Percentiles rank a stretch among this genome's conserved stretches.
Conservation (phyloP, 2,113 vertebrate genomes). For the Carettochelys insculpta region DNA sequence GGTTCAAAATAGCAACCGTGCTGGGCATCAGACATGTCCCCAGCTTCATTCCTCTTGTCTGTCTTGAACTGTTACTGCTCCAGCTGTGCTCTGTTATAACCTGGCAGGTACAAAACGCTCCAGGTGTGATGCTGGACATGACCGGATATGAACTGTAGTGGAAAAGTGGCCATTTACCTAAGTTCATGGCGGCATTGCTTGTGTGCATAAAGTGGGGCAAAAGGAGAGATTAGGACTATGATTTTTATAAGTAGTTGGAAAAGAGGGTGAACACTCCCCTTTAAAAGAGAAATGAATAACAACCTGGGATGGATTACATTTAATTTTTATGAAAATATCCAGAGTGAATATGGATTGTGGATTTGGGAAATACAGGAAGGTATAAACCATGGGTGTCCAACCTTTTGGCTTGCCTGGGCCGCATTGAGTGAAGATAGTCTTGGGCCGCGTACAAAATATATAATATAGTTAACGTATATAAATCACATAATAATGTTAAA, state of each 20-base stretch:
- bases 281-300: not conserved
- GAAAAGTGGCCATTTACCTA: not conserved
- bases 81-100: no score
- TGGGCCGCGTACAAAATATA: no score
- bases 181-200: not conserved
- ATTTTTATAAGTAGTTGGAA: not conserved
- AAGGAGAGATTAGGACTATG: not conserved
- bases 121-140: not conserved
- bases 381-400: no score
- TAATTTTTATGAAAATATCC: not conserved
- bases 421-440: no score
- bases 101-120: not conserved
- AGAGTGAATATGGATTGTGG: not conserved
- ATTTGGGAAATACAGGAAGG: not conserved
- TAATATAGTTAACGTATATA: no score
- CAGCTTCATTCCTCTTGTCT: not conserved
- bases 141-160: not conserved
- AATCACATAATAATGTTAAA: no score
- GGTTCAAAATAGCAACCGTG: not conserved
- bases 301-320: not conserved
- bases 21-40: not conserved
- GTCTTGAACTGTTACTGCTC: not conserved
- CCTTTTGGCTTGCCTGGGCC: no score
- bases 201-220: accelerated
- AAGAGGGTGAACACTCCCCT: no score